Conservation (phyloP, 2,113 vertebrate genomes). For the Oxygymnocypris stewartii region DNA sequence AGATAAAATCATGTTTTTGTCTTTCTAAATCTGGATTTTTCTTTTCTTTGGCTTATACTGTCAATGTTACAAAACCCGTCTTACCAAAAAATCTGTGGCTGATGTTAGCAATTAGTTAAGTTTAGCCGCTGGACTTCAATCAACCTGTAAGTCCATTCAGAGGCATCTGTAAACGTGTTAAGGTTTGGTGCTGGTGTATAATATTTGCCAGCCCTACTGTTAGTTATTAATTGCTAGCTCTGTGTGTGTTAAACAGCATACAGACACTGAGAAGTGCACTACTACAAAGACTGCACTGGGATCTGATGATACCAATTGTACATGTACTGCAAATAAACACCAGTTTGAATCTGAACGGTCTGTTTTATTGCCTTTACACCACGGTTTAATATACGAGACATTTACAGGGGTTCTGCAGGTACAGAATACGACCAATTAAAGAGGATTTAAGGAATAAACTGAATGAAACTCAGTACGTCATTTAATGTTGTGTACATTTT, state of each 20-base stretch:
- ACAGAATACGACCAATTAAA: no score
- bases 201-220: constrained; percentile 83
- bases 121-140: constrained; percentile 55
- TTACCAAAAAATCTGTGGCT: constrained; percentile 53
- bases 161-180: constrained; percentile 60
- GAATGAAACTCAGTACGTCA: no score
- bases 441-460: no score
- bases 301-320: constrained; percentile 77
- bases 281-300: constrained; percentile 85
- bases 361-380: not conserved
- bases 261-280: constrained; percentile 81
- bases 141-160: constrained; percentile 59
- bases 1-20: constrained; percentile 66
- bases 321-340: constrained; percentile 79
- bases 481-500: no score
- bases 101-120: constrained; percentile 20
- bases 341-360: constrained; percentile 61
- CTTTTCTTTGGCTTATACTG: constrained; percentile 77
- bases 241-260: constrained; percentile 67
- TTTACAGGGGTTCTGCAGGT: no score
- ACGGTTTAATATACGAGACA: not conserved
- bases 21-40: constrained; percentile 58
- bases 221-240: constrained; percentile 73
- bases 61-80: constrained; percentile 74
- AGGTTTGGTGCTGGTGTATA: constrained; percentile 74